phyloP scores from a whole-genome alignment of 2,888 invertebrate genomes.

The Julus scandinavius region DNA sequence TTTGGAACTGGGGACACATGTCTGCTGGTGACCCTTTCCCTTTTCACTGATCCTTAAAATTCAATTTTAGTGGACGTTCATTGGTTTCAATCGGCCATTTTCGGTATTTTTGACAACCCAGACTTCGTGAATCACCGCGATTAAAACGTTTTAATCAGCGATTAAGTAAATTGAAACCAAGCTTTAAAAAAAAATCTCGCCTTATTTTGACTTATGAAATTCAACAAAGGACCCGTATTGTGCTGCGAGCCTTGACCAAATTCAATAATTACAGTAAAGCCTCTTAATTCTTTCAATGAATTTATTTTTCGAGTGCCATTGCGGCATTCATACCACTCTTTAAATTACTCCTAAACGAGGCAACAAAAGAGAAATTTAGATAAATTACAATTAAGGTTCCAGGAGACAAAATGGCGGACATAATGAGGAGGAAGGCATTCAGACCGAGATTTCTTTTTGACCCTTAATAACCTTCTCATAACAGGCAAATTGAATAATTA shows the following conservation, averaged over 20 bases:
- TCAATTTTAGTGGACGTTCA: no score
- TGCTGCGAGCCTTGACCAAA: slow-evolving; percentile 23
- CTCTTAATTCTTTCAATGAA: neutral
- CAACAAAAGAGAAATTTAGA: slow-evolving; percentile 10
- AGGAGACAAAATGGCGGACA: slow-evolving; percentile 12
- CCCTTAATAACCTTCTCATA: neutral
- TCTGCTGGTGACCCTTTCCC: no score
- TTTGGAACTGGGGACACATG: no score
- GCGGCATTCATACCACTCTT: no score
- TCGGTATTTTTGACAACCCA: neutral
- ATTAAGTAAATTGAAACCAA: no score
- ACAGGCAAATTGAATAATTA: slow-evolving; percentile 2
- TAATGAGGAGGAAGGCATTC: neutral
- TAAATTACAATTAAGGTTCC: neutral
- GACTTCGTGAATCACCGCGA: neutral
- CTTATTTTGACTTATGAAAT: neutral
- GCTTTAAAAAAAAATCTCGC: neutral
- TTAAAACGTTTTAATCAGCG: no score
- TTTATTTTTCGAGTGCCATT: neutral
- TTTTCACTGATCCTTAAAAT: no score
- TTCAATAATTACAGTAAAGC: slow-evolving; percentile 13
- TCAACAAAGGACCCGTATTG: neutral
- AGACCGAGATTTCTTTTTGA: neutral
- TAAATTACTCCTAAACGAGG: neutral
- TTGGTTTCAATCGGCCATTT: no score